A percentile compares a stretch with the other conserved stretches of the same genome.
Evolutionary conservation across 2,888 invertebrate genomes (phyloP).

Genomic region (Allacma fusca): DNA sequence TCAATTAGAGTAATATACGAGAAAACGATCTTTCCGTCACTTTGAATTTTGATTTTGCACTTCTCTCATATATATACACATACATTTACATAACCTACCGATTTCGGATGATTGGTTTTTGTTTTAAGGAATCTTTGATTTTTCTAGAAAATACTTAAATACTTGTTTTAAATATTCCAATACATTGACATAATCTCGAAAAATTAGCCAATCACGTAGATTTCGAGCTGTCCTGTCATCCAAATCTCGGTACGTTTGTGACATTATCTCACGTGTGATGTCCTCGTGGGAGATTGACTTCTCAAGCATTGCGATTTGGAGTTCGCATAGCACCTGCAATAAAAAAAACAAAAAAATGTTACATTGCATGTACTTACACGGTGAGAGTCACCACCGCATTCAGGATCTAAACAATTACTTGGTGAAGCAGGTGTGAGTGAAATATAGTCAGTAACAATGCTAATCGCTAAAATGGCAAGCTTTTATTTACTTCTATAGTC

Average conservation of each 20-base stretch:
- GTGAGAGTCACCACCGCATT: neutral
- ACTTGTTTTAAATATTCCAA: conserved; percentile 70
- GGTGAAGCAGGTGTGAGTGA: neutral
- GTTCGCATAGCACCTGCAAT: conserved; percentile 73
- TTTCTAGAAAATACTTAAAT: conserved; percentile 62
- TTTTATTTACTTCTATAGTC: conserved; percentile 32
- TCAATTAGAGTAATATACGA: conserved; percentile 33
- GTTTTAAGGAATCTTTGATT: conserved; percentile 36
- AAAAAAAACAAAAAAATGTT: neutral
- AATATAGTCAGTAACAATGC: neutral
- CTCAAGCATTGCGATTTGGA: conserved; percentile 70
- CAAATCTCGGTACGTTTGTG: conserved; percentile 63
- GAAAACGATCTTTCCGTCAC: conserved; percentile 30
- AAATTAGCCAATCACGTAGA: conserved; percentile 71
- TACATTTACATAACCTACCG: conserved; percentile 7
- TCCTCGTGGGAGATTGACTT: conserved; percentile 66
- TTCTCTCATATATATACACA: conserved; percentile 18
- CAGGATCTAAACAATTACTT: neutral
- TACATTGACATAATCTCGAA: conserved; percentile 72
- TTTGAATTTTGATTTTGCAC: conserved; percentile 34
- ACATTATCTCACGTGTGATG: conserved; percentile 64
- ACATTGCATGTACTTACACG: neutral
- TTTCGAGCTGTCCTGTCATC: conserved; percentile 65
- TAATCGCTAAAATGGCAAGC: conserved; percentile 11
- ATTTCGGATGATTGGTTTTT: conserved; percentile 23